phyloP scores from a whole-genome alignment of 2,113 vertebrate species.

The Aspidoscelis tigris region DNA sequence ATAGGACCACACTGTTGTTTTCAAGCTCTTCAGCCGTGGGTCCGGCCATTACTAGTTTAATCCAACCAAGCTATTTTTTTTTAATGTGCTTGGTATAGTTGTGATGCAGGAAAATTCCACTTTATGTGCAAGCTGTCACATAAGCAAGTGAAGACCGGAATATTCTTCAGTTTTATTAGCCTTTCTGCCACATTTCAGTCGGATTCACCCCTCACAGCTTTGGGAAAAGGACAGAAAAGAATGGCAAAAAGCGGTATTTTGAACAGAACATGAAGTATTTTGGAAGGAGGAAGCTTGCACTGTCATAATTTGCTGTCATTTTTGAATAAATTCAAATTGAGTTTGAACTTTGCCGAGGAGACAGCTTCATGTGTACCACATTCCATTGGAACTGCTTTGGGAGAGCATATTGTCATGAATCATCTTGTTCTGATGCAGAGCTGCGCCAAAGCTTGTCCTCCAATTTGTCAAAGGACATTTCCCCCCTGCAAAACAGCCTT shows the following conservation, averaged over 20 bases:
- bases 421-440: neutral
- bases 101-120: neutral
- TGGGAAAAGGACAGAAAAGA: neutral
- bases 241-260: neutral
- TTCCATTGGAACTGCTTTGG: neutral
- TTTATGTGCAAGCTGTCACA: neutral
- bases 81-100: neutral
- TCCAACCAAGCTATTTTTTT: neutral
- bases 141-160: neutral
- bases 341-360: conserved; percentile 2
- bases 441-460: neutral
- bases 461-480: too few relatives aligned
- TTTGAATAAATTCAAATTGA: neutral
- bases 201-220: neutral
- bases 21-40: neutral
- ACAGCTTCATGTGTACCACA: neutral
- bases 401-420: neutral
- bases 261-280: conserved; percentile 11
- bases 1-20: neutral
- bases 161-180: neutral
- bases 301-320: neutral
- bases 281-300: neutral
- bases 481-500: too few relatives aligned
- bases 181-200: neutral
- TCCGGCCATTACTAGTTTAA: neutral